Conservation (phyloP, 2,888 invertebrate species). For the Thumatha senex region DNA sequence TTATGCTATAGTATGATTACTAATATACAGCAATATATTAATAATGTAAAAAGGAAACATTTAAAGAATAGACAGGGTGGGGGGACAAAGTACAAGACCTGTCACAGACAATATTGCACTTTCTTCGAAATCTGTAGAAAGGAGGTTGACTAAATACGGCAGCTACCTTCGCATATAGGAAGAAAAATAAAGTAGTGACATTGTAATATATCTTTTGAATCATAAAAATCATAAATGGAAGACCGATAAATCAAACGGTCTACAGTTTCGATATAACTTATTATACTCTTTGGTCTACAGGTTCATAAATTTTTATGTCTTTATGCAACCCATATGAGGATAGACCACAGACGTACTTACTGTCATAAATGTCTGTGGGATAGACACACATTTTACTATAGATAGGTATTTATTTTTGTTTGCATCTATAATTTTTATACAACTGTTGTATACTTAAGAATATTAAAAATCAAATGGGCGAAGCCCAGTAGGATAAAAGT, state of each 20-base stretch:
- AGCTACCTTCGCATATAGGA: slow-evolving; percentile 14
- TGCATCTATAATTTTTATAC: no score
- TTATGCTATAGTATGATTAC: no score
- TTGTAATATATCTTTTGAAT: slow-evolving; percentile 22
- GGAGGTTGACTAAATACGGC: slow-evolving; percentile 12
- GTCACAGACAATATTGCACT: slow-evolving; percentile 15
- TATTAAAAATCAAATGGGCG: no score
- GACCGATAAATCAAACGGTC: slow-evolving; percentile 45
- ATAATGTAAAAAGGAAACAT: no score
- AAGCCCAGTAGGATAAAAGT: no score
- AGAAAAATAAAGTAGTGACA: slow-evolving; percentile 20
- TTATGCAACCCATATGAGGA: slow-evolving; percentile 34
- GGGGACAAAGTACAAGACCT: slow-evolving; percentile 12
- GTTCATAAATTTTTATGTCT: slow-evolving; percentile 43
- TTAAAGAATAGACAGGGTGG: no score
- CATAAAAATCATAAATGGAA: slow-evolving; percentile 37
- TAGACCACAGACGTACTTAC: no score
- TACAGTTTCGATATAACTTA: no score
- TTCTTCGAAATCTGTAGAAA: slow-evolving; percentile 23
- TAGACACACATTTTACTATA: slow-evolving; percentile 33
- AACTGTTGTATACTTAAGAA: no score
- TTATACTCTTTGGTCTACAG: no score
- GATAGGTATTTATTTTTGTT: background rate
- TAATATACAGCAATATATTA: no score
- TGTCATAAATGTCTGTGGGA: no score